These are phyloP conservation scores for Holocentrus rufus DNA, from an alignment of 2,797 vertebrate species.

Conservation along the genomic window DNA sequence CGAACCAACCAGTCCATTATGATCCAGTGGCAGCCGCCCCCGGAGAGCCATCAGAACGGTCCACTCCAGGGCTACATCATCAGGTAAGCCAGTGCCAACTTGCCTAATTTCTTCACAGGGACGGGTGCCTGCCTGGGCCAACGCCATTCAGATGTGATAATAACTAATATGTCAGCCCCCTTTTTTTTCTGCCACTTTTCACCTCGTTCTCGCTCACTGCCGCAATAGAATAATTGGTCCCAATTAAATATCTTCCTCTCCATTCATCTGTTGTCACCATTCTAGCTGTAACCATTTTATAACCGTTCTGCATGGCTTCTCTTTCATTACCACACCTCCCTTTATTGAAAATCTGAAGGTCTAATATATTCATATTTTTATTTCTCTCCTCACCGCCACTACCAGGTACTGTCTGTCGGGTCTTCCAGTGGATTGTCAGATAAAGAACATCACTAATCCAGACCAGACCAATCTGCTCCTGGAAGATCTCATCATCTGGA, in stretches of 20 bases:
- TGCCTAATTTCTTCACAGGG: conserved; percentile 33
- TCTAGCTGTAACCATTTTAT: conserved; percentile 50
- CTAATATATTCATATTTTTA: conserved; percentile 50
- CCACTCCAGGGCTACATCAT: conserved; percentile 95
- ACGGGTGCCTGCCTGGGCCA: conserved; percentile 40
- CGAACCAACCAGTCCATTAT: conserved; percentile 99
- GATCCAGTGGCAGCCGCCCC: conserved; percentile 98
- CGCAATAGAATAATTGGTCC: conserved; percentile 67
- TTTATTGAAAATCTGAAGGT: not conserved
- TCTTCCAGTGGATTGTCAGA: conserved; percentile 94
- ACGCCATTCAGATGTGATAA: conserved; percentile 62
- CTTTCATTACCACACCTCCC: not conserved
- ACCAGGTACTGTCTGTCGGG: conserved; percentile 94
- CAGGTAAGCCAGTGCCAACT: conserved; percentile 80
- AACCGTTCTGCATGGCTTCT: conserved; percentile 33
- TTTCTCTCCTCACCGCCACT: conserved; percentile 32
- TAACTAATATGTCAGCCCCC: conserved; percentile 62
- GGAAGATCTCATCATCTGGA: conserved; percentile 99
- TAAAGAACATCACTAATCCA: conserved; percentile 93
- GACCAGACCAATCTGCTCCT: conserved; percentile 93
- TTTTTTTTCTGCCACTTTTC: conserved; percentile 46
- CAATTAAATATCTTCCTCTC: conserved; percentile 68
- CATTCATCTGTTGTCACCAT: conserved; percentile 62
- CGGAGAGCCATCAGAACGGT: conserved; percentile 95
- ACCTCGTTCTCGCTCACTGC: conserved; percentile 45